Evolutionary conservation across 2,888 invertebrate species (phyloP).

Genomic region (Trachelus iudaicus): DNA sequence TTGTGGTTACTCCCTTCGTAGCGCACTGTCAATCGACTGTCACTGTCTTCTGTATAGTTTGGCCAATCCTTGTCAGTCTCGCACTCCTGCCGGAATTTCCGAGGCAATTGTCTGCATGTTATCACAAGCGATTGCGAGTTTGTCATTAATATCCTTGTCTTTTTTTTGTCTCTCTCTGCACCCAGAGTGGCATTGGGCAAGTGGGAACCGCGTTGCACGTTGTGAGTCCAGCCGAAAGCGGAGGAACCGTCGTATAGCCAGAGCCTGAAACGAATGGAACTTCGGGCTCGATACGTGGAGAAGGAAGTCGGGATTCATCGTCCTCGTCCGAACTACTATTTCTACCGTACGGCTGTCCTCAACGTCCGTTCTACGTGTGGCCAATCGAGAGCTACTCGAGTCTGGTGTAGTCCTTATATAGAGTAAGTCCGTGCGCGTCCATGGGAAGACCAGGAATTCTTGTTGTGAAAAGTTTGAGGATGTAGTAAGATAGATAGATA

Average conservation of each 20-base stretch:
- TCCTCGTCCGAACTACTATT: slow-evolving; percentile 30
- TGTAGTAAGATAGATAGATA: no score
- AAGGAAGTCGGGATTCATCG: slow-evolving; percentile 15
- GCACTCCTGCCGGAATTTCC: neutral
- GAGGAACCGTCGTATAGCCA: slow-evolving; percentile 60
- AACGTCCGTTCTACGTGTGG: slow-evolving; percentile 44
- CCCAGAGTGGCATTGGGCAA: slow-evolving; percentile 55
- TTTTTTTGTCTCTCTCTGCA: neutral
- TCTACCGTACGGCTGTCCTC: slow-evolving; percentile 34
- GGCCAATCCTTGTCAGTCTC: neutral
- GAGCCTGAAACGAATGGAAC: slow-evolving; percentile 29
- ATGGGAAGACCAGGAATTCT: no score
- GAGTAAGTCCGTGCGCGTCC: no score
- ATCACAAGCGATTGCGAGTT: neutral
- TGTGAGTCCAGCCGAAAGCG: slow-evolving; percentile 56
- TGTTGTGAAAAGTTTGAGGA: no score
- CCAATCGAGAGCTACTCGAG: slow-evolving; percentile 42
- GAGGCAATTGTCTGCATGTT: neutral
- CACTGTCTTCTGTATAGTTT: neutral
- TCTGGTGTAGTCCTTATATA: slow-evolving; percentile 16
- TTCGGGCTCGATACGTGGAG: slow-evolving; percentile 28
- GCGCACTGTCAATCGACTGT: neutral
- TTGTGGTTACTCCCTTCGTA: neutral
- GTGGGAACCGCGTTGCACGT: slow-evolving; percentile 52
- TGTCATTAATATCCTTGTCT: neutral